A percentile compares a stretch with the other conserved stretches of the same genome.
Evolutionary conservation across 2,888 invertebrate genomes (phyloP).

Genomic region (Cryptophagus acutangulus): DNA sequence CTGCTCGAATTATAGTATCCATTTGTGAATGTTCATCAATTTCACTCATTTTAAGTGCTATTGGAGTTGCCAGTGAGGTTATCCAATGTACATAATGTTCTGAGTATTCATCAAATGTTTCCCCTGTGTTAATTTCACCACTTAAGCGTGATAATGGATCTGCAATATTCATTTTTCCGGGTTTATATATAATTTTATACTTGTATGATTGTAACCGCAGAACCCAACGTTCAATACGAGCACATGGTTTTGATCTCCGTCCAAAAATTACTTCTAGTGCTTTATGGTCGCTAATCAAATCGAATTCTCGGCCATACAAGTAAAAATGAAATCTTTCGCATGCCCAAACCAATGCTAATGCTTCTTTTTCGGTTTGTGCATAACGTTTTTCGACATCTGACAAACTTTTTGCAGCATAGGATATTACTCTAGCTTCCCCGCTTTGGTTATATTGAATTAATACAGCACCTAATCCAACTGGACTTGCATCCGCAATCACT

Average conservation of each 20-base stretch:
- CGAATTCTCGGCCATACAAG: constrained; percentile 13
- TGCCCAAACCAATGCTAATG: constrained; percentile 41
- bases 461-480: constrained; percentile 25
- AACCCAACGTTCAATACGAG: constrained; percentile 16
- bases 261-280: constrained; percentile 13
- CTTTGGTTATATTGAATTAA: constrained; percentile 22
- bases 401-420: constrained; percentile 24
- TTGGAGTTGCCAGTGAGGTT: constrained; percentile 15
- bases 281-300: constrained; percentile 13
- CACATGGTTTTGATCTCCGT: constrained; percentile 10
- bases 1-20: constrained; percentile 13
- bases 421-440: constrained; percentile 17
- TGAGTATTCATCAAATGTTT: neutral
- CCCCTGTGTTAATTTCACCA: neutral
- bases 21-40: constrained; percentile 12
- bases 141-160: constrained; percentile 7
- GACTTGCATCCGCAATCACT: constrained; percentile 25
- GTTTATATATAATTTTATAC: constrained; percentile 16
- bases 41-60: constrained; percentile 16
- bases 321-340: constrained; percentile 29
- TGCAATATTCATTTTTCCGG: constrained; percentile 15
- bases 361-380: constrained; percentile 37
- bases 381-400: constrained; percentile 23
- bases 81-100: constrained; percentile 14
- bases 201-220: constrained; percentile 17